Evolutionary conservation across 2,888 invertebrate species (phyloP), one percentile per base, ranked within the genome.

Genomic region (Amphipyra tragopoginis): DNA sequence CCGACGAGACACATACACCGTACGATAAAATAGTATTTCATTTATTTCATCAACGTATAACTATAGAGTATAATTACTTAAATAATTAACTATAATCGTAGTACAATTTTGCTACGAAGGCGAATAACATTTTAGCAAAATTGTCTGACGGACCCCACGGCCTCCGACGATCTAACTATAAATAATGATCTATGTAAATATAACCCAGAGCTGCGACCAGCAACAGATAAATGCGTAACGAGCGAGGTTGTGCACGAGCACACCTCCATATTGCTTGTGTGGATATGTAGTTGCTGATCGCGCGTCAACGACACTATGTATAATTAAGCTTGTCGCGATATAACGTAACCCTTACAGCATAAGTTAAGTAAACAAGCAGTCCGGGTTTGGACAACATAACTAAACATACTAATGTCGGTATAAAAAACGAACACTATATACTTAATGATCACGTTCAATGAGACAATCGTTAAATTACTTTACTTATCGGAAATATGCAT

Each of bases 1-100:
- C 88, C 85, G 91, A 89, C 88, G 86, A 89, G 84, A 93, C 90
- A 90, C 88, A 87, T 88, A 89, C 90, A 91, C 91, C 89, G 82
- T 87, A 88, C 88, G 80, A 84, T 90, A 89, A 88, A 87, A 89
- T 86, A 88, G 80, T 86, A 79, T 83, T 86, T 85, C 78, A 79
- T 83, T 84, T 75, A 82, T 79, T 71, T 78, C 80, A 79, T 80
- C 78, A 79, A 85, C 82, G 75, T 84, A 85, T 83, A 79, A 81
- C 75, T 80, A 81, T 79, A 82, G 75, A 83, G 79, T 83, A 86
- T 77, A 79, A 85, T 84, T 82, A 85, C 82, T 86, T 86, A 83
- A 75, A 79, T 82, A 82, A 79, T 75, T 72, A 81, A 68, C 70
- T 78, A 71, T 63, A 42, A 42, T 54, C 63, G 67, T 55, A 54